These are phyloP conservation scores for Vanessa atalanta DNA, from an alignment of 1,140 invertebrate species.

Conservation along the genomic window DNA sequence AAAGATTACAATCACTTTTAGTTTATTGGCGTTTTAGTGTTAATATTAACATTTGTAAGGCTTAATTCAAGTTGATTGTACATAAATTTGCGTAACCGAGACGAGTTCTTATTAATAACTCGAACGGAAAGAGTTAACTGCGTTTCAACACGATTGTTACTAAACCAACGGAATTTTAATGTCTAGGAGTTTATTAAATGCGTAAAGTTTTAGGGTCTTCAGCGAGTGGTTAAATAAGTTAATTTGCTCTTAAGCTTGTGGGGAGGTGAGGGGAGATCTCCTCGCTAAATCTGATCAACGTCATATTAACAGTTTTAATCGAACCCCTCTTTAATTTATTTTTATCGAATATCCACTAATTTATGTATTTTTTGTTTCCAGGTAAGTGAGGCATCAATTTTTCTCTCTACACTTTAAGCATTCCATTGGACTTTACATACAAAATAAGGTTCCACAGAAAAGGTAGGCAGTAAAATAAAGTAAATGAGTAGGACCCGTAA, in stretches of 20 bases:
- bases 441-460: constrained; percentile 60
- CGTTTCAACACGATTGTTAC: constrained; percentile 70
- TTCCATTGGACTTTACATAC: constrained; percentile 36
- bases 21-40: too few relatives aligned
- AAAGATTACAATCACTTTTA: constrained; percentile 1
- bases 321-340: not conserved
- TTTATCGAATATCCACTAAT: not conserved
- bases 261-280: constrained; percentile 42
- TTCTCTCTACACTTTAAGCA: constrained; percentile 19
- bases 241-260: constrained; percentile 62
- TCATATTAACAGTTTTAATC: constrained; percentile 42
- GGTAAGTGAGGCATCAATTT: constrained; percentile 38
- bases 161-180: constrained; percentile 77
- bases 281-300: constrained; percentile 56
- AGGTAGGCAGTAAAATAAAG: constrained; percentile 65
- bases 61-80: not conserved
- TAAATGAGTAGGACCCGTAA: constrained; percentile 71
- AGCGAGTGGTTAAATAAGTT: constrained; percentile 70
- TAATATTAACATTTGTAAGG: not conserved
- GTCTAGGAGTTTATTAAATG: constrained; percentile 75
- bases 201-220: constrained; percentile 72
- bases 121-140: constrained; percentile 64
- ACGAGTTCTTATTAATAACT: constrained; percentile 48
- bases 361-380: constrained; percentile 42
- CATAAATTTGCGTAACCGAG: not conserved